These are phyloP conservation scores for Sebastes steindachneri DNA, from an alignment of 2,797 vertebrate species.

Conservation along the genomic window DNA sequence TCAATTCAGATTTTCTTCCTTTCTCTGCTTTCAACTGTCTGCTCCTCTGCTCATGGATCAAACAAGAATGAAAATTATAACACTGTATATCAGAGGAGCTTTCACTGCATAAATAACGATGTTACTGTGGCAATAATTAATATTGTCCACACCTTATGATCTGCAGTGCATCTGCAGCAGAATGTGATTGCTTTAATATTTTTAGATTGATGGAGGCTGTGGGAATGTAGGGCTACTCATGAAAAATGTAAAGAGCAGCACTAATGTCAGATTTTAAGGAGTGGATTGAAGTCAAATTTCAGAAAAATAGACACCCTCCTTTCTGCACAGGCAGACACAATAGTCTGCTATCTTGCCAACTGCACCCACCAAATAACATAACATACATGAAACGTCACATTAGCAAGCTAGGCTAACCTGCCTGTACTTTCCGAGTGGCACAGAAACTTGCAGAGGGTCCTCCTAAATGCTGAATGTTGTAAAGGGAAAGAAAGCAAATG, in stretches of 20 bases:
- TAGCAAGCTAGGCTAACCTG: not conserved
- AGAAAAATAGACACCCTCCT: not conserved
- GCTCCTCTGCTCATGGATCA: constrained; percentile 44
- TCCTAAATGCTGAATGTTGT: not conserved
- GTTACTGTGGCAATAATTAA: constrained; percentile 55
- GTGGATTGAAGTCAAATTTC: not conserved
- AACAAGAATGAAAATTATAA: constrained; percentile 52
- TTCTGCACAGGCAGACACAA: not conserved
- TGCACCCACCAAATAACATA: not conserved
- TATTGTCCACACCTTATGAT: constrained; percentile 28
- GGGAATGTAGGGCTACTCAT: not conserved
- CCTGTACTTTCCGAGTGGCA: not conserved
- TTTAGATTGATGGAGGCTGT: not conserved
- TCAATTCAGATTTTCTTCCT: constrained; percentile 53
- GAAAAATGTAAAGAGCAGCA: not conserved
- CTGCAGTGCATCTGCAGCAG: not conserved
- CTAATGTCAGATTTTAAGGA: not conserved
- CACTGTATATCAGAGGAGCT: constrained; percentile 38
- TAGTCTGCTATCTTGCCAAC: not conserved
- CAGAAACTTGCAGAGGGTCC: not conserved
- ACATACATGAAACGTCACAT: not conserved
- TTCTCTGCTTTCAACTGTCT: constrained; percentile 62
- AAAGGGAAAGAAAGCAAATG: not conserved
- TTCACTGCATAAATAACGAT: constrained; percentile 61
- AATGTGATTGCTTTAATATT: not conserved